These are phyloP conservation scores for Saccopteryx leptura DNA, from an alignment of 2,113 vertebrate genomes.

Conservation along the genomic window DNA sequence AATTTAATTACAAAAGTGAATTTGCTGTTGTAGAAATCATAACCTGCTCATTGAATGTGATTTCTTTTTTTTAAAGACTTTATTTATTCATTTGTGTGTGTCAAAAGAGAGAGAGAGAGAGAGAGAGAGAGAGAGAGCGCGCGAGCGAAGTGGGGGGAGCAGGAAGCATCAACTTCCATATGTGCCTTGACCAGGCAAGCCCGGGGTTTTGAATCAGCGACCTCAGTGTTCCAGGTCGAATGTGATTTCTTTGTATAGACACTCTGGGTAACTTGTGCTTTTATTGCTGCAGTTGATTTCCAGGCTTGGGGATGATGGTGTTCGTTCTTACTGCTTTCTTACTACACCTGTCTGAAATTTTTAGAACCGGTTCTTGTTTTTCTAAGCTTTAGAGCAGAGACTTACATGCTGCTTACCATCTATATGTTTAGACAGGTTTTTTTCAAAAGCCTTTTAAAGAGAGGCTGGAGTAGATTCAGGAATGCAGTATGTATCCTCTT, in stretches of 20 bases:
- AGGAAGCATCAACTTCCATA: too few species aligned
- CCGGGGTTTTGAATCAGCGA: too few species aligned
- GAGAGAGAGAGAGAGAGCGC: too few species aligned
- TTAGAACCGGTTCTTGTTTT: neutral
- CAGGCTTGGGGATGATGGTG: neutral
- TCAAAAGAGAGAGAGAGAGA: too few species aligned
- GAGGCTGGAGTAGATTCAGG: neutral
- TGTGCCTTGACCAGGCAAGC: too few species aligned
- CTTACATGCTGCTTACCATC: neutral
- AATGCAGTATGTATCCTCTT: neutral
- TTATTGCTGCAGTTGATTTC: neutral
- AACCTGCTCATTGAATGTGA: neutral
- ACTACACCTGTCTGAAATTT: neutral
- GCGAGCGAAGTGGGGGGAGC: too few species aligned
- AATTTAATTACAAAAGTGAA: constrained; percentile 48
- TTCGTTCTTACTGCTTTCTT: neutral
- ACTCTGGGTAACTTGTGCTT: neutral
- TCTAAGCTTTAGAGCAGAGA: neutral
- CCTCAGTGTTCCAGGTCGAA: neutral
- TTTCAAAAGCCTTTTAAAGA: neutral
- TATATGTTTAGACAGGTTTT: neutral
- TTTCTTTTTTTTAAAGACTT: neutral
- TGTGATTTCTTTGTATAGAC: neutral
- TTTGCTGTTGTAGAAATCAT: constrained; percentile 39
- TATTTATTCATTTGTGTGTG: too few species aligned